Evolutionary conservation across 2,113 vertebrate genomes (phyloP).

Genomic region (Thermophis baileyi): DNA sequence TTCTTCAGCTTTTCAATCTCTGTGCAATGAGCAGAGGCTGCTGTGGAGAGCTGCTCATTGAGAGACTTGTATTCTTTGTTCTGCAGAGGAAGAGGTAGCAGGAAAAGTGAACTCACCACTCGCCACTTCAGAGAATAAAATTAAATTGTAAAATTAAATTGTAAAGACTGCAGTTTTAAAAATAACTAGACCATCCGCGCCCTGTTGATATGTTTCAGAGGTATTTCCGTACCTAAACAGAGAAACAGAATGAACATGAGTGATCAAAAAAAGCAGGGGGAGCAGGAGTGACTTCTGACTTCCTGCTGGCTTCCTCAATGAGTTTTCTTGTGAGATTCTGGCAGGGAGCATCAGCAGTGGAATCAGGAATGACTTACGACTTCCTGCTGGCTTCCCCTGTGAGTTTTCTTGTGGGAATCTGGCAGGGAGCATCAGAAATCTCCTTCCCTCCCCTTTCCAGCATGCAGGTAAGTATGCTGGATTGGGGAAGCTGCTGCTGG

Average conservation of each 20-base stretch:
- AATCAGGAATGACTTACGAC: background rate
- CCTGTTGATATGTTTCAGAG: background rate
- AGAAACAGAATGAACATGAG: background rate
- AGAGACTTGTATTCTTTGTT: constrained; percentile 79
- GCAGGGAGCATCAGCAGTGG: too few relatives aligned
- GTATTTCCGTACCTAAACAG: background rate
- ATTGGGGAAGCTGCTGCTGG: background rate
- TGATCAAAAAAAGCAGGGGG: background rate
- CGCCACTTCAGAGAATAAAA: background rate
- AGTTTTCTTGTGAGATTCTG: too few relatives aligned
- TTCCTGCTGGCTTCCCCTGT: background rate
- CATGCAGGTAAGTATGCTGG: background rate
- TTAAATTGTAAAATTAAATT: background rate
- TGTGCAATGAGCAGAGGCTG: constrained; percentile 51
- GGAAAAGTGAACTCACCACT: background rate
- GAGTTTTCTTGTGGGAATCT: background rate
- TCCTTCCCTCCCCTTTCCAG: background rate
- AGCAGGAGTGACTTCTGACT: background rate
- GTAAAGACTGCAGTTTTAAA: background rate
- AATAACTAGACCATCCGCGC: background rate
- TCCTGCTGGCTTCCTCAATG: too few relatives aligned
- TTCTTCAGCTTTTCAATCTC: constrained; percentile 85
- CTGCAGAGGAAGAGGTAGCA: constrained; percentile 58
- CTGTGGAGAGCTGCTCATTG: constrained; percentile 72
- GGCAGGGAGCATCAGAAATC: background rate